Evolutionary conservation across 2,888 invertebrate species (phyloP).

Genomic region (Xestia ashworthii): DNA sequence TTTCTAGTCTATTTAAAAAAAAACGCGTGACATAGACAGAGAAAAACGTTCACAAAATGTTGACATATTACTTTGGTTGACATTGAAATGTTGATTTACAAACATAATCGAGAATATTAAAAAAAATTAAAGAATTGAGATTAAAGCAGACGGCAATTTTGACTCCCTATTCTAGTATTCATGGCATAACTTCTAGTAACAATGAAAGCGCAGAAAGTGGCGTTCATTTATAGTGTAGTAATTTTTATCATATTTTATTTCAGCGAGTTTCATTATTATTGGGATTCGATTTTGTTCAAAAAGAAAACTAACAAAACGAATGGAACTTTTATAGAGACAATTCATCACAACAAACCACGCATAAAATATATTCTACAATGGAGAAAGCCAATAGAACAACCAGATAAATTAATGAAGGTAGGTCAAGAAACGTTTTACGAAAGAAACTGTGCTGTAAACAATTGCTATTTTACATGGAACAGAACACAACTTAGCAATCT

Average conservation of each 20-base stretch:
- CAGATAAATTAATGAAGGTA: slow-evolving; percentile 29
- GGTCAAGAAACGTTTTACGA: slow-evolving; percentile 42
- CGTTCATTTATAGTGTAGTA: slow-evolving; percentile 15
- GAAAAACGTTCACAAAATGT: neutral
- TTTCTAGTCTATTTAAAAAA: neutral
- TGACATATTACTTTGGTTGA: too few species aligned
- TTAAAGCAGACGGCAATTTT: neutral
- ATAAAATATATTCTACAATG: slow-evolving; percentile 51
- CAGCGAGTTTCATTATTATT: slow-evolving; percentile 4
- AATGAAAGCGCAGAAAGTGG: slow-evolving; percentile 22
- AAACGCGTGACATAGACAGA: neutral
- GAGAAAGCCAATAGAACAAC: slow-evolving; percentile 20
- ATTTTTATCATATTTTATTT: slow-evolving; percentile 39
- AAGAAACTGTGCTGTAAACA: slow-evolving; percentile 34
- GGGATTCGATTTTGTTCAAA: neutral
- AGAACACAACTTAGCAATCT: slow-evolving; percentile 26
- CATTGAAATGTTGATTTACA: too few species aligned
- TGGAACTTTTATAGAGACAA: neutral
- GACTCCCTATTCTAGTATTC: neutral
- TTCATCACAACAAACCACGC: slow-evolving; percentile 10
- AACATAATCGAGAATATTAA: too few species aligned
- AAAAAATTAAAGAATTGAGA: too few species aligned
- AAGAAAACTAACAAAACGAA: neutral
- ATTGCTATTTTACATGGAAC: slow-evolving; percentile 51
- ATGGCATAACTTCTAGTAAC: slow-evolving; percentile 6